Conservation (phyloP, 1,140 invertebrate species). For the Galleria mellonella region DNA sequence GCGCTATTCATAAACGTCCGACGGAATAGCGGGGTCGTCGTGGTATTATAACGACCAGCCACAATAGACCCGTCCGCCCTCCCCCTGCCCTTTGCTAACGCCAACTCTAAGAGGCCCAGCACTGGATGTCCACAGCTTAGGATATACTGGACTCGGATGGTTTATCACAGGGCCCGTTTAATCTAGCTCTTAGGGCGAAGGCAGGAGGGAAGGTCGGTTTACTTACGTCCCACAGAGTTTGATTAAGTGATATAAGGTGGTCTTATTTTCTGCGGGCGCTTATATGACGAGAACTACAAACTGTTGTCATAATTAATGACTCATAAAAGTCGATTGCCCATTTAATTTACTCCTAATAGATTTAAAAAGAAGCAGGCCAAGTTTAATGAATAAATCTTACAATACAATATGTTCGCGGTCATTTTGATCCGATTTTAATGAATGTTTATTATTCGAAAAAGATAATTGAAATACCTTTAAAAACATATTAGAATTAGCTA, state of each 20-base stretch:
- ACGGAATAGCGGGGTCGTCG: slow-evolving; percentile 50
- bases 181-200: slow-evolving; percentile 61
- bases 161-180: slow-evolving; percentile 62
- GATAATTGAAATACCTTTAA: too few species aligned
- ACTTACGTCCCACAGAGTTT: slow-evolving; percentile 48
- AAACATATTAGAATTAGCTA: too few species aligned
- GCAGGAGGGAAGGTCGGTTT: slow-evolving; percentile 46
- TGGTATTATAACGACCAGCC: slow-evolving; percentile 49
- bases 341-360: too few species aligned
- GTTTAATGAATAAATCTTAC: too few species aligned
- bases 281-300: slow-evolving; percentile 38
- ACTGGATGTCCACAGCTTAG: slow-evolving; percentile 17
- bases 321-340: slow-evolving; percentile 38
- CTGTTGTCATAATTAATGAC: slow-evolving; percentile 34
- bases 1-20: slow-evolving; percentile 68
- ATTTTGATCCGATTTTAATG: too few species aligned
- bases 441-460: too few species aligned
- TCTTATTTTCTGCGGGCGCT: slow-evolving; percentile 50
- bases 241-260: slow-evolving; percentile 62
- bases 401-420: too few species aligned
- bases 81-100: slow-evolving; percentile 9
- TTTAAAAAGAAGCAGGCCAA: too few species aligned
- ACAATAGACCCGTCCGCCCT: slow-evolving; percentile 18
- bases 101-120: slow-evolving; percentile 1
- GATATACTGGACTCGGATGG: slow-evolving; percentile 31